Conservation (phyloP, 2,888 invertebrate genomes). For the Drosophila nigritarsus region DNA sequence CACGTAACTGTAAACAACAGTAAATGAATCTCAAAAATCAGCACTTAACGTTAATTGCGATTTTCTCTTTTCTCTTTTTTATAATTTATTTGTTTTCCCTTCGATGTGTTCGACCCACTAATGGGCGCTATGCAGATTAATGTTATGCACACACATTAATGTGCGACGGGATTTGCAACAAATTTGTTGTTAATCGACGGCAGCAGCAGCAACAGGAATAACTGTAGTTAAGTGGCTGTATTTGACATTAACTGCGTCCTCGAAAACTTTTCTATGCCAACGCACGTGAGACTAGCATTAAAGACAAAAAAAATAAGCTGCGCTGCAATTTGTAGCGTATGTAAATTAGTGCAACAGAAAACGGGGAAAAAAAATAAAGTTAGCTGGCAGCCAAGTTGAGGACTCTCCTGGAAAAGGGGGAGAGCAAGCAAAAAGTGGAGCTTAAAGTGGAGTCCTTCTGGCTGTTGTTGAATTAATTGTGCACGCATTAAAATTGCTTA, state of each 20-base stretch:
- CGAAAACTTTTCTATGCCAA: conserved; percentile 36
- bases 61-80: conserved; percentile 28
- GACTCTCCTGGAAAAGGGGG: conserved; percentile 5
- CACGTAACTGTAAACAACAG: conserved; percentile 8
- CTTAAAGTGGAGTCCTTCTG: conserved; percentile 42
- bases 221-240: conserved; percentile 52
- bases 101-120: background rate
- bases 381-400: conserved; percentile 39
- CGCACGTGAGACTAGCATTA: conserved; percentile 16
- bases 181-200: conserved; percentile 59
- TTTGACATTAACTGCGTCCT: conserved; percentile 72
- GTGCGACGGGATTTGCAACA: conserved; percentile 39
- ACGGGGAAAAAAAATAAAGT: conserved; percentile 15
- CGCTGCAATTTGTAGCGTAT: conserved; percentile 52
- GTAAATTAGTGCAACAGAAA: conserved; percentile 57
- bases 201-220: conserved; percentile 20
- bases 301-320: conserved; percentile 14
- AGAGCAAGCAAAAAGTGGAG: background rate
- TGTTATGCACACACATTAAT: conserved; percentile 23
- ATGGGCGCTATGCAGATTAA: conserved; percentile 52
- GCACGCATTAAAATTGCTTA: conserved; percentile 76
- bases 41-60: conserved; percentile 77
- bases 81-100: too few relatives aligned
- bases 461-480: conserved; percentile 76
- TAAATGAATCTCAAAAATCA: conserved; percentile 63